Evolutionary conservation across 2,113 vertebrate genomes (phyloP).

Genomic region (Falco punctatus): DNA sequence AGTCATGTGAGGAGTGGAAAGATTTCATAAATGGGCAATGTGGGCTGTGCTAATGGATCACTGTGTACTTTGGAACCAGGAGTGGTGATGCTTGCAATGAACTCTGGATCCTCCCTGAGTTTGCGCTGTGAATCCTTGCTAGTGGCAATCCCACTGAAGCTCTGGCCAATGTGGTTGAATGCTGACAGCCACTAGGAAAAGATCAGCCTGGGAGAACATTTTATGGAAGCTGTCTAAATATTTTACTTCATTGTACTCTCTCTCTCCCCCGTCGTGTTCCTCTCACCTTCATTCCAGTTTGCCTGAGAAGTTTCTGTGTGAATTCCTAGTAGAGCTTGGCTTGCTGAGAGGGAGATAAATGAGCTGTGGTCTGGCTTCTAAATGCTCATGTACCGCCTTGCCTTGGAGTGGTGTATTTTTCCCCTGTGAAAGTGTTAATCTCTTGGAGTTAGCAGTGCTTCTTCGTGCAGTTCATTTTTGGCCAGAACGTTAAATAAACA

Average conservation of each 20-base stretch:
- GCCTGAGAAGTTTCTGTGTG: background rate
- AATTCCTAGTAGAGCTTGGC: background rate
- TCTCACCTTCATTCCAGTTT: background rate
- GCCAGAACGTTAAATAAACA: background rate
- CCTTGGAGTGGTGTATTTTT: background rate
- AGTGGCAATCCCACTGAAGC: background rate
- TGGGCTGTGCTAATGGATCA: background rate
- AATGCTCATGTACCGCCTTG: background rate
- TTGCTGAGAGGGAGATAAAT: background rate
- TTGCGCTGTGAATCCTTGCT: background rate
- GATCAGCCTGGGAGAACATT: background rate
- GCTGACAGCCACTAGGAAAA: background rate
- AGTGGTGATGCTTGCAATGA: background rate
- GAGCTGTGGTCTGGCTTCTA: background rate
- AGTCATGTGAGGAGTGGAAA: background rate
- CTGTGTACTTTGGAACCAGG: background rate
- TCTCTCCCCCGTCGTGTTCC: background rate
- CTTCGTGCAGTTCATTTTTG: background rate
- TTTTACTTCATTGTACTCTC: background rate
- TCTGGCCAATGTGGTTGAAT: background rate
- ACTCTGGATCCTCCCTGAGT: background rate
- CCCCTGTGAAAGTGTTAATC: background rate
- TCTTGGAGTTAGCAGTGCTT: background rate
- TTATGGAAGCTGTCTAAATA: background rate
- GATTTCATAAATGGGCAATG: background rate